phyloP scores from a whole-genome alignment of 2,888 invertebrate genomes.

The Tachina fera region DNA sequence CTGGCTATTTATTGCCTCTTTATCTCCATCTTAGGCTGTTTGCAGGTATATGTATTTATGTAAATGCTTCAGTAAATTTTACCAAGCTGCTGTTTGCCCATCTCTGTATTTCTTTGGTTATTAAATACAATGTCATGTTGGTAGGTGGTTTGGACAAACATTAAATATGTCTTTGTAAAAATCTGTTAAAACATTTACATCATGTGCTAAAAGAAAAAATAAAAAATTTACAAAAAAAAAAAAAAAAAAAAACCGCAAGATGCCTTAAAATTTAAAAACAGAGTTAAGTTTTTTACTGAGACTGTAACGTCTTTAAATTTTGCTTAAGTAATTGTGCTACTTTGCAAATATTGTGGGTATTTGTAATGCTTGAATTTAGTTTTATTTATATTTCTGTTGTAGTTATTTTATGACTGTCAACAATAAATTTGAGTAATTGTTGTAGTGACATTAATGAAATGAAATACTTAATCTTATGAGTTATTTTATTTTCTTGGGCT shows the following conservation, averaged over 20 bases:
- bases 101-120: slow-evolving; percentile 42
- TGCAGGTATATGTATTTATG: too few species aligned
- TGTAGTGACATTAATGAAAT: slow-evolving; percentile 48
- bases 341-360: too few species aligned
- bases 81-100: neutral
- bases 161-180: slow-evolving; percentile 42
- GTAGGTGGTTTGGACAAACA: slow-evolving; percentile 55
- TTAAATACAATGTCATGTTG: slow-evolving; percentile 63
- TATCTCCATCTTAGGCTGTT: too few species aligned
- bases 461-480: slow-evolving; percentile 41
- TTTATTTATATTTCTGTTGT: neutral
- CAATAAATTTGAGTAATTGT: slow-evolving; percentile 64
- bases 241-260: too few species aligned
- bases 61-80: slow-evolving; percentile 10
- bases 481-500: neutral
- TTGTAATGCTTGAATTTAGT: too few species aligned
- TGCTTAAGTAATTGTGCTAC: too few species aligned
- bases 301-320: too few species aligned
- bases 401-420: slow-evolving; percentile 34
- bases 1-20: too few species aligned
- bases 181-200: slow-evolving; percentile 35
- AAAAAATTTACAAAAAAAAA: too few species aligned
- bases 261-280: too few species aligned
- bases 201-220: neutral
- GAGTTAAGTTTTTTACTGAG: too few species aligned